Evolutionary conservation across 2,113 vertebrate species (phyloP), one percentile per base, ranked within the genome.

Genomic region (Hypanus sabinus): DNA sequence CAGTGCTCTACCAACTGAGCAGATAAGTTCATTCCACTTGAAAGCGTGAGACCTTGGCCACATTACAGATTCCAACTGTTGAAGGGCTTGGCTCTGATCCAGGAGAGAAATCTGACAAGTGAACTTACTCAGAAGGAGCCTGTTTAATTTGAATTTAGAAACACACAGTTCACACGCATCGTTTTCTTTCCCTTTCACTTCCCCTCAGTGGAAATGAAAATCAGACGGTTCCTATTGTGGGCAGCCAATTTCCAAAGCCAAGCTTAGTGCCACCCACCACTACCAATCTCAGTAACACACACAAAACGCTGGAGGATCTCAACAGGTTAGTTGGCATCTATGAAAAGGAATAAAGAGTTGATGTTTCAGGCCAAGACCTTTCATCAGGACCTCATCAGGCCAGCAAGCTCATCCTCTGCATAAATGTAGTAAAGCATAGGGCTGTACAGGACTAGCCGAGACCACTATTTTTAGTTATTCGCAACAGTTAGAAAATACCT

Each of bases 111-210:
- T 62, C 24, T 87, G 20, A 85, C 81, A 12, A 85, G 81, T 55
- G 81, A 85, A 57, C 46, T 27, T 18, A 3, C 83, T 30, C 24
- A 60, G 55, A 87, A 30, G 55, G 83, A 60, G 10, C 30, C 46
- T n/a, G 55, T 87, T 87, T 60, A 60, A 87, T 87, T 87, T 62
- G 83, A 55, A 87, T n/a, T 87, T 87, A 55, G 83, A 60, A 55
- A 62, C 83, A 83, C 38, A 62, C 55, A 87, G 24, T 60, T 30
- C 83, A 87, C 57, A 87, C 12, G 27, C 27, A 60, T 85, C 24
- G 27, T 85, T 80, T 46, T 38, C 36, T 80, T 57, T 30, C 46
- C 62, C 8, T 65, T 87, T 87, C 30, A 5, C 24, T 60, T 60
- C 55, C 24, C 83, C 55, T n/a, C 57, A 60, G 57, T 87, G 24